Conservation (phyloP, 2,113 vertebrate genomes). For the Prionailurus bengalensis region DNA sequence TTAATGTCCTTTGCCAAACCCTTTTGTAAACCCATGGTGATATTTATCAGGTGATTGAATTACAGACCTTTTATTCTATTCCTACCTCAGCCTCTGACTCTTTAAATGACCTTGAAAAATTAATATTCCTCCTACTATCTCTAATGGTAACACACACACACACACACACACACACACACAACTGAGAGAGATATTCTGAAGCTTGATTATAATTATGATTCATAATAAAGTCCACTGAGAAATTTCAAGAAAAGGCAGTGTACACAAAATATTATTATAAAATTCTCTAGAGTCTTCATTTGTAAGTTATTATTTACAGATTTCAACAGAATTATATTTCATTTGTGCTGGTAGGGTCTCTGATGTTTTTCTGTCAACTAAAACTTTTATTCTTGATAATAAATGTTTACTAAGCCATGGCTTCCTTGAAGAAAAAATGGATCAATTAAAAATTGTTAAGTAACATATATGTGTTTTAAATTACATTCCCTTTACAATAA, state of each 20-base stretch:
- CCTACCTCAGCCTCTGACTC: constrained; percentile 10
- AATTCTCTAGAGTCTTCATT: constrained; percentile 57
- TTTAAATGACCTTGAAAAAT: constrained; percentile 66
- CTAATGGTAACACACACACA: neutral
- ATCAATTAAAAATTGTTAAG: constrained; percentile 24
- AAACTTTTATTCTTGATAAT: neutral
- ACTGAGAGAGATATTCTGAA: constrained; percentile 48
- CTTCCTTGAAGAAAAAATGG: constrained; percentile 37
- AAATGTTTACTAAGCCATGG: constrained; percentile 24
- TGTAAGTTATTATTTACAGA: constrained; percentile 60
- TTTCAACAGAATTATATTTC: constrained; percentile 59
- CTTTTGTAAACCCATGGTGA: constrained; percentile 23
- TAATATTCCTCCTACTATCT: constrained; percentile 51
- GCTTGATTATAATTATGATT: constrained; percentile 75
- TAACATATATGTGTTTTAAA: neutral
- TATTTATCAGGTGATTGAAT: constrained; percentile 50
- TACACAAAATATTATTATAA: constrained; percentile 53
- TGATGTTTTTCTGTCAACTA: constrained; percentile 39
- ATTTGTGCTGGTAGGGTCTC: neutral
- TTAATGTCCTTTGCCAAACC: constrained; percentile 20
- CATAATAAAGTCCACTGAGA: constrained; percentile 61
- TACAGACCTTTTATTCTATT: constrained; percentile 50
- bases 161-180: neutral
- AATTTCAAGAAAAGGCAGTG: constrained; percentile 63
- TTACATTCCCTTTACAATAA: neutral